Conservation (phyloP, 2,113 vertebrate genomes). For the Muntiacus muntjak region DNA sequence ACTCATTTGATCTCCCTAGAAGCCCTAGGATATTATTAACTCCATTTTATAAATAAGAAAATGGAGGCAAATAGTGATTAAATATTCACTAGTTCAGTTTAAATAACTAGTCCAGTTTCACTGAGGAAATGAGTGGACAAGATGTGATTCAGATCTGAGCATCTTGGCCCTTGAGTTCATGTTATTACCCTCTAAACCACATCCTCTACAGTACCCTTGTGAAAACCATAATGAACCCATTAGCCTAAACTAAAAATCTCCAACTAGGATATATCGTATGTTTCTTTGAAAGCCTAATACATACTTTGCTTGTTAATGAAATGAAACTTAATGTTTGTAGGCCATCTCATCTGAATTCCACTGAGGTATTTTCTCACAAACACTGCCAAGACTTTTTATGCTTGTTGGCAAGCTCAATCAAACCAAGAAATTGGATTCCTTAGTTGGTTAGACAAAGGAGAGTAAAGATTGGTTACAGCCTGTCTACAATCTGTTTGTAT, state of each 20-base stretch:
- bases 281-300: not conserved
- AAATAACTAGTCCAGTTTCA: not conserved
- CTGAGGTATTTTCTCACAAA: conserved; percentile 31
- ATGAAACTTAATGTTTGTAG: not conserved
- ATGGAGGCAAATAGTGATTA: not conserved
- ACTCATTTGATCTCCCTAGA: not conserved
- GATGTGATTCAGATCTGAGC: not conserved
- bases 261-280: not conserved
- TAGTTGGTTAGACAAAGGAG: not conserved
- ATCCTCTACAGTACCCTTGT: not conserved
- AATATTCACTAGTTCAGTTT: not conserved
- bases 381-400: conserved; percentile 25
- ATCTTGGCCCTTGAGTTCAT: not conserved
- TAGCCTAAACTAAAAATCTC: not conserved
- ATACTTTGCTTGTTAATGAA: not conserved
- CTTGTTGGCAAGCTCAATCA: conserved; percentile 24
- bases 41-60: not conserved
- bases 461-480: conserved; percentile 10
- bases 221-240: not conserved
- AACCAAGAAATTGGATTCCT: conserved; percentile 14
- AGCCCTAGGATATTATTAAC: not conserved
- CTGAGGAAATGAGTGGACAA: not conserved
- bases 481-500: not conserved
- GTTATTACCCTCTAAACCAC: not conserved
- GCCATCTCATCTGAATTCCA: not conserved